Conservation (phyloP, 2,113 vertebrate species). For the Zapornia atra region DNA sequence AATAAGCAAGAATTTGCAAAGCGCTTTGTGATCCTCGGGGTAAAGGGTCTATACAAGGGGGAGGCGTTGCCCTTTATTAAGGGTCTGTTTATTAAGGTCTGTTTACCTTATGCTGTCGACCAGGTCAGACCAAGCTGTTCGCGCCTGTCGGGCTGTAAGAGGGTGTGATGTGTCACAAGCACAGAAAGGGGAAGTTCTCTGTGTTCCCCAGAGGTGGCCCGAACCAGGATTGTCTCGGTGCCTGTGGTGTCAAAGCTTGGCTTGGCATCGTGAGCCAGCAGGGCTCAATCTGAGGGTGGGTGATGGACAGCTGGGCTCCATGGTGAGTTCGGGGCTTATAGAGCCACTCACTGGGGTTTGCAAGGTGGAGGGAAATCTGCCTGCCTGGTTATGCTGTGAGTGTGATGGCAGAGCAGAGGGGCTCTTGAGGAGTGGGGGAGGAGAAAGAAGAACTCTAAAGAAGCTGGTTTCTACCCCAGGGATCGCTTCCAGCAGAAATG, state of each 20-base stretch:
- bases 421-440: background rate
- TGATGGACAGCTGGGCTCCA: background rate
- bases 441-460: background rate
- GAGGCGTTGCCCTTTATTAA: background rate
- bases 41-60: background rate
- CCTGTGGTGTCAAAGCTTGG: background rate
- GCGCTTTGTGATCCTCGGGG: background rate
- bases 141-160: background rate
- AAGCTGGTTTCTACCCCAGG: background rate
- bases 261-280: rapidly evolving
- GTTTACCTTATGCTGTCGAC: background rate
- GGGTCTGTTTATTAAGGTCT: too few species aligned
- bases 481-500: background rate
- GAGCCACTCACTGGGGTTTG: background rate
- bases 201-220: background rate
- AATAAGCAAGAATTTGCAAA: background rate
- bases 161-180: background rate
- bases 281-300: background rate
- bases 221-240: background rate
- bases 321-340: rapidly evolving
- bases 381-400: background rate
- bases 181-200: background rate
- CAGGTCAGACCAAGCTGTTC: background rate
- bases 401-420: background rate
- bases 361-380: background rate